A percentile compares a stretch with the other conserved stretches of the same genome.
phyloP scores from a whole-genome alignment of 2,888 invertebrate species.

The Belgica antarctica region DNA sequence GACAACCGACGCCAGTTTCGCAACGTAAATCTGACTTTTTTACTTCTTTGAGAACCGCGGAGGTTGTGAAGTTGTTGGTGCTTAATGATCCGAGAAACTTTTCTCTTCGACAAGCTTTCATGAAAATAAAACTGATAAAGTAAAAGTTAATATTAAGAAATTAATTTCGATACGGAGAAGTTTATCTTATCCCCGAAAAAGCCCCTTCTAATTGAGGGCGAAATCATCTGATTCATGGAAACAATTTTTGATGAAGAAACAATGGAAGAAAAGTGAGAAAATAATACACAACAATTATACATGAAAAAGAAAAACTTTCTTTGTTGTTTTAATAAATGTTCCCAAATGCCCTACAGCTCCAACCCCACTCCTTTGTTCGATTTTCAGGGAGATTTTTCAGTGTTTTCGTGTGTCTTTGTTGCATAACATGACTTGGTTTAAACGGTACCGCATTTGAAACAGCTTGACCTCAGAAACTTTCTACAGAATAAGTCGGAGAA shows the following conservation, averaged over 20 bases:
- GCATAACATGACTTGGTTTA: not conserved
- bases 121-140: conserved; percentile 5
- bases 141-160: not conserved
- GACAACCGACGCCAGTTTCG: not conserved
- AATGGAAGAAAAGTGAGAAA: conserved; percentile 18
- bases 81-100: conserved; percentile 1
- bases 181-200: not conserved
- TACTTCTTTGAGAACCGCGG: not conserved
- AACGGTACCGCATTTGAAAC: not conserved
- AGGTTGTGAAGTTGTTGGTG: not conserved
- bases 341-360: not conserved
- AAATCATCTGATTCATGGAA: conserved; percentile 4
- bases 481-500: no score
- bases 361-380: no score
- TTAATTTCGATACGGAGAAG: not conserved
- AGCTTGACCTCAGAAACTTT: no score
- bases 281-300: conserved; percentile 29
- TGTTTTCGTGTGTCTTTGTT: conserved; percentile 20
- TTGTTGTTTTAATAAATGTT: conserved; percentile 1
- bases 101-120: conserved; percentile 11
- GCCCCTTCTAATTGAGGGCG: not conserved
- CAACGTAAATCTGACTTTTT: not conserved
- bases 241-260: conserved; percentile 19
- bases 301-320: not conserved
- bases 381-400: not conserved